These are phyloP conservation scores for Oenanthe melanoleuca DNA, from an alignment of 2,113 vertebrate species.

Conservation along the genomic window DNA sequence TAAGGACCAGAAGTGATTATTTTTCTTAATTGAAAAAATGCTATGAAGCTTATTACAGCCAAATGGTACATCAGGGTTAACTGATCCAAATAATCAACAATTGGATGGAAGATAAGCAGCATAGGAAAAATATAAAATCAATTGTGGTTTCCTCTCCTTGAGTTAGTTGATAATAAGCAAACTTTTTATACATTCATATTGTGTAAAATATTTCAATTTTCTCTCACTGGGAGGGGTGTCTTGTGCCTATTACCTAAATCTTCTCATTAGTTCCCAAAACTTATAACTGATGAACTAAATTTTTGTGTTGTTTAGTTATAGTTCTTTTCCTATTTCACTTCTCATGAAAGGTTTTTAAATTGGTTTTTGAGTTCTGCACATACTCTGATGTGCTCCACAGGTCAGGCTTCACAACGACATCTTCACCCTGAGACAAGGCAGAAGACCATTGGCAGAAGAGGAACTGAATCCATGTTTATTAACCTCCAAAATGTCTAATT, in stretches of 20 bases:
- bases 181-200: not conserved
- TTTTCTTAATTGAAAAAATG: conserved; percentile 53
- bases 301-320: not conserved
- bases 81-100: conserved; percentile 26
- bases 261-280: not conserved
- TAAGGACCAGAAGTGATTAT: conserved; percentile 24
- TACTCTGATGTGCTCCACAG: not conserved
- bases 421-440: not conserved
- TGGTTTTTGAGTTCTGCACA: not conserved
- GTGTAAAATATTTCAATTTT: not conserved
- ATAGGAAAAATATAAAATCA: not conserved
- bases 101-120: not conserved
- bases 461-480: not conserved
- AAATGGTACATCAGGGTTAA: conserved; percentile 15
- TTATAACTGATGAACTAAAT: not conserved
- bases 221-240: not conserved
- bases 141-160: not conserved
- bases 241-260: not conserved
- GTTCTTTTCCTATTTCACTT: not conserved
- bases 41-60: not conserved
- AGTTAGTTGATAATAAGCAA: not conserved
- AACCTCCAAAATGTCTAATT: not conserved
- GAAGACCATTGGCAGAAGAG: not conserved
- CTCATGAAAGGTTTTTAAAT: not conserved
- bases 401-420: not conserved